Percentiles rank a stretch among this genome's conserved stretches.
Evolutionary conservation across 2,113 vertebrate genomes (phyloP).

Genomic region (Poeciliopsis occidentalis): DNA sequence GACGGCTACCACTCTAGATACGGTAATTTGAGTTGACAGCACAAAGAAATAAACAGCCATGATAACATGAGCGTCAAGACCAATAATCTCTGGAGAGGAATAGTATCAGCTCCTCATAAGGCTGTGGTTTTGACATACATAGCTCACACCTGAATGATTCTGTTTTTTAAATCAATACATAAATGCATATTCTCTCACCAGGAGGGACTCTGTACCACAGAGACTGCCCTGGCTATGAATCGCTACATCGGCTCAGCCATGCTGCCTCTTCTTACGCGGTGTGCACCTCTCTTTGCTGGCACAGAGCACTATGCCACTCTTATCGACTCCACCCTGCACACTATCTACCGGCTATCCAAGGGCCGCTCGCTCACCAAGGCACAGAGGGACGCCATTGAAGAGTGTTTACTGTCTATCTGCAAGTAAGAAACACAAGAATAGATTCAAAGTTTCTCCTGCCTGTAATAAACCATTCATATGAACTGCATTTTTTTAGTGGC

Average conservation of each 20-base stretch:
- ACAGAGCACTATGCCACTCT: slow-evolving; percentile 92
- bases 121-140: not conserved
- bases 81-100: slow-evolving; percentile 1
- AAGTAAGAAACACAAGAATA: slow-evolving; percentile 80
- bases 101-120: slow-evolving; percentile 22
- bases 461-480: not conserved
- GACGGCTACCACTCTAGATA: slow-evolving; percentile 92
- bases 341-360: slow-evolving; percentile 95
- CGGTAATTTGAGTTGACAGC: slow-evolving; percentile 79
- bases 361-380: slow-evolving; percentile 97
- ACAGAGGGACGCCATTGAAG: slow-evolving; percentile 96
- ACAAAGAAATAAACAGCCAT: slow-evolving; percentile 7
- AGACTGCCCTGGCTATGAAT: slow-evolving; percentile 94
- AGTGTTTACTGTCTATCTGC: slow-evolving; percentile 94
- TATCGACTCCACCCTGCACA: slow-evolving; percentile 94
- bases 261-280: slow-evolving; percentile 93
- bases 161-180: too few relatives aligned
- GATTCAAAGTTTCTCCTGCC: not conserved
- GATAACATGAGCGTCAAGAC: slow-evolving; percentile 8
- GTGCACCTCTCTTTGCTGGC: slow-evolving; percentile 92
- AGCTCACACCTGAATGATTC: too few relatives aligned
- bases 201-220: slow-evolving; percentile 93
- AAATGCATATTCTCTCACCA: slow-evolving; percentile 55
- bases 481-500: not conserved
- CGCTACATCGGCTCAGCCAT: slow-evolving; percentile 94